These are phyloP conservation scores for Gobionotothen gibberifrons DNA, from an alignment of 2,797 vertebrate genomes.

Conservation along the genomic window DNA sequence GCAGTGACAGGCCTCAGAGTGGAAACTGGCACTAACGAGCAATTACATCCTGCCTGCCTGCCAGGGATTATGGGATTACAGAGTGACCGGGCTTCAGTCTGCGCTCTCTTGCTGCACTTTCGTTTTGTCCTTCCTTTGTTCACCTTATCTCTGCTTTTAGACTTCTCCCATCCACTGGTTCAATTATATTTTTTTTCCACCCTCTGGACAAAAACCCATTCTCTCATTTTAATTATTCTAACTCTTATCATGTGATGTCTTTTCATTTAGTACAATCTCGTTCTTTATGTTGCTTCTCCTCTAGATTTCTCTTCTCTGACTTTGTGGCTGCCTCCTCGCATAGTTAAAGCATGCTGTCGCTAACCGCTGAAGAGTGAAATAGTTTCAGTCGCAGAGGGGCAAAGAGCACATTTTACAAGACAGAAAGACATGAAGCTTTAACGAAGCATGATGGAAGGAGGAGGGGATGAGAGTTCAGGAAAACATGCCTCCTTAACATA, in stretches of 20 bases:
- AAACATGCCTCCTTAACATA: not conserved
- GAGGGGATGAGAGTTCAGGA: not conserved
- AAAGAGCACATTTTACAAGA: slow-evolving; percentile 18
- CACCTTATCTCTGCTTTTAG: slow-evolving; percentile 56
- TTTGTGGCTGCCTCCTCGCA: slow-evolving; percentile 32
- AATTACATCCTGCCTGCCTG: slow-evolving; percentile 82
- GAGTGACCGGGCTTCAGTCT: slow-evolving; percentile 58
- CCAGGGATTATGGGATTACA: slow-evolving; percentile 86
- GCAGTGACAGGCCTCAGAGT: slow-evolving; percentile 77
- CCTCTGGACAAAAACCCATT: slow-evolving; percentile 31
- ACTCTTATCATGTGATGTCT: slow-evolving; percentile 29
- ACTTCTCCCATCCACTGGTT: slow-evolving; percentile 39
- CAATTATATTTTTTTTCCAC: slow-evolving; percentile 59
- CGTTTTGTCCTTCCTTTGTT: slow-evolving; percentile 56
- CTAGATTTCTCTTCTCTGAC: slow-evolving; percentile 20
- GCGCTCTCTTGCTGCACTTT: slow-evolving; percentile 51
- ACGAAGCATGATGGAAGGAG: slow-evolving; percentile 14
- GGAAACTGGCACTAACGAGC: slow-evolving; percentile 85
- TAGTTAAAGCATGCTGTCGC: slow-evolving; percentile 28
- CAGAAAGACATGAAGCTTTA: slow-evolving; percentile 26
- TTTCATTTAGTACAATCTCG: slow-evolving; percentile 33
- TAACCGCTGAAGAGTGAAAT: slow-evolving; percentile 59
- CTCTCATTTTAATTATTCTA: slow-evolving; percentile 51
- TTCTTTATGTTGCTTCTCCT: slow-evolving; percentile 23
- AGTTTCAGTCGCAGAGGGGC: slow-evolving; percentile 19